These are phyloP conservation scores for Falco cherrug DNA, from an alignment of 2,797 vertebrate species.

Conservation along the genomic window DNA sequence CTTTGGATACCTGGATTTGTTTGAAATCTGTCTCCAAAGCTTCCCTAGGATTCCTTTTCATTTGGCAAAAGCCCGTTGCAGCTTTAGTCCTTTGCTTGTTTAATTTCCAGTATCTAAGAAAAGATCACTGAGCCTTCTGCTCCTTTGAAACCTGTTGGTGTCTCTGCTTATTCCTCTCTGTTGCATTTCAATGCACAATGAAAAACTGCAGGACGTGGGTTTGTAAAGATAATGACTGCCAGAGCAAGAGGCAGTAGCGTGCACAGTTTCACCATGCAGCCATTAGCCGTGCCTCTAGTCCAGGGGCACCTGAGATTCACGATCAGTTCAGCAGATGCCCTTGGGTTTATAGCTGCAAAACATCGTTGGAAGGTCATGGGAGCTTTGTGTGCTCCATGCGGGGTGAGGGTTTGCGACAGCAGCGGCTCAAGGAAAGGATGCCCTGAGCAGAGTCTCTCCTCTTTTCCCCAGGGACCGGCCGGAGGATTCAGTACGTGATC, in stretches of 20 bases:
- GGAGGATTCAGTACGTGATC: constrained; percentile 88
- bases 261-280: not conserved
- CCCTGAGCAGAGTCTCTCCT: not conserved
- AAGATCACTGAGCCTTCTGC: constrained; percentile 22
- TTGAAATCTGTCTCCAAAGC: constrained; percentile 10
- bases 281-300: not conserved
- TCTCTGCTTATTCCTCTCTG: not conserved
- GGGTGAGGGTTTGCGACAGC: not conserved
- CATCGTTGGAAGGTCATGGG: accelerated
- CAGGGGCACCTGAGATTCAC: not conserved
- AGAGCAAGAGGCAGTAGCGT: not conserved
- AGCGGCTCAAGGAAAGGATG: not conserved
- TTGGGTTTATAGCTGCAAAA: not conserved
- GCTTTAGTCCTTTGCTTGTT: constrained; percentile 3
- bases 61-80: not conserved
- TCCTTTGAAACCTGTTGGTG: constrained; percentile 39
- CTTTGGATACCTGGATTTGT: constrained; percentile 16
- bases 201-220: not conserved
- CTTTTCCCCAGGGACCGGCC: constrained; percentile 81
- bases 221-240: not conserved
- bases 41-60: constrained; percentile 17
- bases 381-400: accelerated
- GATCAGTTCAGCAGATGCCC: not conserved
- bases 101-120: constrained; percentile 30
- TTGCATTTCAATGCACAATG: not conserved